Base-by-base conservation (phyloP, 2,113 vertebrate species). In the Halcyon senegalensis region DNA sequence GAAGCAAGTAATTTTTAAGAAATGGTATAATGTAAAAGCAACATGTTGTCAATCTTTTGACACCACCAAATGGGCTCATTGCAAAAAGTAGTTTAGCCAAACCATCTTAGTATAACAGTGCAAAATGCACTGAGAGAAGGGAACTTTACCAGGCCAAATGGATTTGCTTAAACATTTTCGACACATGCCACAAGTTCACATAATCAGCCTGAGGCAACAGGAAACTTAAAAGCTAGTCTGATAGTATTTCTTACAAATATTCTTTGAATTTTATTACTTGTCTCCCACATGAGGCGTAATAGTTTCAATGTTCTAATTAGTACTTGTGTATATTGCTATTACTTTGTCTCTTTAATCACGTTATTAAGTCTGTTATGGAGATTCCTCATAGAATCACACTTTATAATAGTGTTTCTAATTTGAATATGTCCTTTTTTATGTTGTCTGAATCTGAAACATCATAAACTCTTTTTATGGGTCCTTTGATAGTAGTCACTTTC, bases 311-410 rank as follows among this genome's bases (percentile, higher is more conserved):
- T 98, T 98, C 98, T 98, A 98, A 98, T 98, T 98, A 98, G 98
- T 98, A 98, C 97, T 98, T 98, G 98, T 98, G 97, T 98, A 98
- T 98, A 98, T 97, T 97, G 98, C 98, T 97, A 98, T 98, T 98
- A 98, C 98, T 98, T 98, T 98, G 97, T 98, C 98, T 98, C 98
- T 98, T 98, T 98, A 98, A 98, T 98, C 98, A 98, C 98, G 98
- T 98, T 98, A 98, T 98, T 98, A 98, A 98, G 98, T 97, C 97
- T 93, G 95, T 97, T 98, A 98, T 97, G 91, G 98, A 98, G 98
- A 98, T 98, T 98, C 94, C 98, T 98, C 98, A 98, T 98, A 98
- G 97, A 98, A 98, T 97, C 98, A 96, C 97, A 98, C 97, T 97
- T 98, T 98, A 97, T 98, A 98, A 98, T 97, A 98, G 98, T 97